Evolutionary conservation across 2,888 invertebrate genomes (phyloP).

Genomic region (Limnephilus rhombicus): DNA sequence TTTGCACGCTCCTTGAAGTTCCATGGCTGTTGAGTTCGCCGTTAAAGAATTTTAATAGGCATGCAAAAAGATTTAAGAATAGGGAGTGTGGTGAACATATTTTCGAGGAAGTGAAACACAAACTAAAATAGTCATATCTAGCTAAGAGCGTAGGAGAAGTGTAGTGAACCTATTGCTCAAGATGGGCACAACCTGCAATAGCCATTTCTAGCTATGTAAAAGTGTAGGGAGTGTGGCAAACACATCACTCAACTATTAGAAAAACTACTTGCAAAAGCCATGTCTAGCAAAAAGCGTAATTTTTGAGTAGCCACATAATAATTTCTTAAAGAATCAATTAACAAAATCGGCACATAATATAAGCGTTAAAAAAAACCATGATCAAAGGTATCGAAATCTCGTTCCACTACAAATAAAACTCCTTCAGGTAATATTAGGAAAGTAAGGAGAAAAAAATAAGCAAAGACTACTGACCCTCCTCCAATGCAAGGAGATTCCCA

Average conservation of each 20-base stretch:
- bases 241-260: background rate
- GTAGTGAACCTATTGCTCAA: background rate
- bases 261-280: background rate
- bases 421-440: background rate
- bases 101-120: background rate
- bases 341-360: too few relatives aligned
- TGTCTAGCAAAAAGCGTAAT: background rate
- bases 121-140: background rate
- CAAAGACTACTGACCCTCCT: slow-evolving; percentile 76
- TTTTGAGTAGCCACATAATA: too few relatives aligned
- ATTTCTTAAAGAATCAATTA: too few relatives aligned
- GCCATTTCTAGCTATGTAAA: background rate
- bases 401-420: too few relatives aligned
- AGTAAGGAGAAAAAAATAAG: too few relatives aligned
- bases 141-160: background rate
- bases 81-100: background rate
- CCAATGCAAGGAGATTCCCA: slow-evolving; percentile 89
- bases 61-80: background rate
- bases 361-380: too few relatives aligned
- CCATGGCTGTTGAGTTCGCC: too few relatives aligned
- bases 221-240: background rate
- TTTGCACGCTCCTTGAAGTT: too few relatives aligned
- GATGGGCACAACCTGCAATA: background rate
- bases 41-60: background rate
- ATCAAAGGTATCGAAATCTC: too few relatives aligned